A percentile compares a stretch with the other conserved stretches of the same genome.
Conservation (phyloP, 2,888 invertebrate genomes). For the Drosophila parthenogenetica region DNA sequence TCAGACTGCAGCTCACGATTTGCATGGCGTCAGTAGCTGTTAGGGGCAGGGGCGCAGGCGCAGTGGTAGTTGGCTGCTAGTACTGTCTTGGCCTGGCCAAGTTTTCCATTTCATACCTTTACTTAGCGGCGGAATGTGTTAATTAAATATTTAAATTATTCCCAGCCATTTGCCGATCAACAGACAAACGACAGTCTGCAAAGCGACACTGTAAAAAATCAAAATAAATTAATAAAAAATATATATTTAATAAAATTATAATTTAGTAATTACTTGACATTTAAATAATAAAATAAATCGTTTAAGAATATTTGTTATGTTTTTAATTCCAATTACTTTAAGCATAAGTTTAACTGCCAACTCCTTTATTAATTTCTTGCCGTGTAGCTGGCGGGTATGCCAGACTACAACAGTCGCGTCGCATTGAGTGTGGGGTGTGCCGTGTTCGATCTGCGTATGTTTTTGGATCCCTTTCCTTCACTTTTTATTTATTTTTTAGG, state of each 20-base stretch:
- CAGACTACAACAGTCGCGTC: conserved; percentile 26
- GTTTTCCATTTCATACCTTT: conserved; percentile 40
- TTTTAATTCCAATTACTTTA: too few species aligned
- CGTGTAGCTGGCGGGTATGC: conserved; percentile 4
- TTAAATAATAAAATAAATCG: too few species aligned
- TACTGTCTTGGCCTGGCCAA: neutral
- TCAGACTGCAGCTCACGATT: conserved; percentile 55
- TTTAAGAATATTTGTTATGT: too few species aligned
- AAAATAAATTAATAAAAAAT: too few species aligned
- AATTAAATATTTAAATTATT: conserved; percentile 80
- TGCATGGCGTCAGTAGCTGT: conserved; percentile 58
- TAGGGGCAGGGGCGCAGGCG: neutral
- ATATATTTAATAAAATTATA: too few species aligned
- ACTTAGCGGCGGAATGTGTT: conserved; percentile 70
- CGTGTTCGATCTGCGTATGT: conserved; percentile 59
- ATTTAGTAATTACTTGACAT: too few species aligned
- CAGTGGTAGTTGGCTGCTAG: neutral
- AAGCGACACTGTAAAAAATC: neutral
- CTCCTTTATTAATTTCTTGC: too few species aligned
- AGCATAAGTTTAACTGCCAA: too few species aligned
- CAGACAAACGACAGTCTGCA: conserved; percentile 4
- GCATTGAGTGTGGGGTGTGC: conserved; percentile 24
- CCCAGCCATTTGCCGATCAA: conserved; percentile 31
- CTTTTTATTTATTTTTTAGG: conserved; percentile 22
- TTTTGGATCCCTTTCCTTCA: conserved; percentile 2